phyloP scores from a whole-genome alignment of 2,888 invertebrate genomes.

The Diogma glabrata region DNA sequence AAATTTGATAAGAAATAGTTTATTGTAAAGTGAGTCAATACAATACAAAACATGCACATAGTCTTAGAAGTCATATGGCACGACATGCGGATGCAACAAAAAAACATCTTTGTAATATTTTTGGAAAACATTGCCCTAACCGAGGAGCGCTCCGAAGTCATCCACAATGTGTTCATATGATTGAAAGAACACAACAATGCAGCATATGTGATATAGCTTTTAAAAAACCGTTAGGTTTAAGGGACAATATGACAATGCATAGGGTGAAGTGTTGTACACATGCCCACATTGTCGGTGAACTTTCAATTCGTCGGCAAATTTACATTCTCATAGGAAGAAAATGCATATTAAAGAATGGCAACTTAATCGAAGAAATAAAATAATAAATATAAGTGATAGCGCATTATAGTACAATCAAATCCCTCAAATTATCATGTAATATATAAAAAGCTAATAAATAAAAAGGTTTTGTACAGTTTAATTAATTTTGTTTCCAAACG shows the following conservation, averaged over 20 bases:
- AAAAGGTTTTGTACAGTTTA: too few relatives aligned
- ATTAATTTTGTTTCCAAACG: too few relatives aligned
- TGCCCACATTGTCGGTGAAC: slow-evolving; percentile 35
- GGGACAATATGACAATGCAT: slow-evolving; percentile 36
- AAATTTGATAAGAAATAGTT: too few relatives aligned
- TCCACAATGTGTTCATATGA: slow-evolving; percentile 30
- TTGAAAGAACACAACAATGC: slow-evolving; percentile 29
- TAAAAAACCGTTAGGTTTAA: slow-evolving; percentile 21
- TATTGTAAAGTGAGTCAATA: too few relatives aligned
- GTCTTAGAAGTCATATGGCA: slow-evolving; percentile 31
- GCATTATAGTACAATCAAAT: too few relatives aligned
- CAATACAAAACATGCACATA: slow-evolving; percentile 32
- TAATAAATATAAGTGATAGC: background rate
- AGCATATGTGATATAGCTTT: slow-evolving; percentile 33
- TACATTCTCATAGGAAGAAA: slow-evolving; percentile 35
- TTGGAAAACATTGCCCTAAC: slow-evolving; percentile 24
- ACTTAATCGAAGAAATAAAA: slow-evolving; percentile 15
- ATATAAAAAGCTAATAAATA: too few relatives aligned
- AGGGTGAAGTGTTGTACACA: slow-evolving; percentile 33
- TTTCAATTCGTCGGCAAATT: slow-evolving; percentile 36
- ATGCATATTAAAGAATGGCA: slow-evolving; percentile 33
- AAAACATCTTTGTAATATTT: slow-evolving; percentile 28
- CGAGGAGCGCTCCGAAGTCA: slow-evolving; percentile 30
- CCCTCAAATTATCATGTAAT: too few relatives aligned
- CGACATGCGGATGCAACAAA: slow-evolving; percentile 28